These are phyloP conservation scores for Hyla sarda DNA, from an alignment of 2,113 vertebrate species.

Conservation along the genomic window DNA sequence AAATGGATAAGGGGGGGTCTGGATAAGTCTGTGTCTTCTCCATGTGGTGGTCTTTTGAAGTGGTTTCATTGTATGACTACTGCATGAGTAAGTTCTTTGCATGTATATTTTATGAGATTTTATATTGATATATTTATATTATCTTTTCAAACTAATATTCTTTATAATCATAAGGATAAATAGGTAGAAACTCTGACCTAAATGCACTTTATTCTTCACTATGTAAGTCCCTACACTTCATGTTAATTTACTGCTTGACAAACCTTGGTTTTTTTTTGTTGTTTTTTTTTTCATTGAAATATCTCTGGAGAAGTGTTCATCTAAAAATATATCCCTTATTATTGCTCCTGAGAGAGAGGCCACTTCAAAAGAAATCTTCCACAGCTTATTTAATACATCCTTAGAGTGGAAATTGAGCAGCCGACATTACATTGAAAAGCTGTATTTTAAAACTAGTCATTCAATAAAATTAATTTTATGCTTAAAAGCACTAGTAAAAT, in stretches of 20 bases:
- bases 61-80: too few relatives aligned
- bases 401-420: slow-evolving; percentile 38
- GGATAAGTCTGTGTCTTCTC: too few relatives aligned
- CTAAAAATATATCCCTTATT: slow-evolving; percentile 20
- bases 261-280: neutral
- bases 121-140: neutral
- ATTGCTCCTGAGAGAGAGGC: slow-evolving; percentile 19
- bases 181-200: neutral
- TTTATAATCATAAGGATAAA: neutral
- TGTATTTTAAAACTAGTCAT: slow-evolving; percentile 48
- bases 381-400: too few relatives aligned
- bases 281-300: neutral
- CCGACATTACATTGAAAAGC: slow-evolving; percentile 38
- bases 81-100: too few relatives aligned
- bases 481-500: slow-evolving; percentile 34
- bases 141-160: neutral
- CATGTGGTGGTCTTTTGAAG: too few relatives aligned
- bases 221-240: neutral
- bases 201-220: neutral
- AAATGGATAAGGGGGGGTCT: too few relatives aligned
- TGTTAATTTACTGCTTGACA: slow-evolving; percentile 25
- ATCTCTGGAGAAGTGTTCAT: slow-evolving; percentile 5
- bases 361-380: slow-evolving; percentile 6
- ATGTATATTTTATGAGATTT: neutral
- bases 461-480: slow-evolving; percentile 49